Percentiles rank a stretch among this genome's conserved stretches.
Conservation (phyloP, 2,888 invertebrate genomes). For the Neocrepidodera transversa region DNA sequence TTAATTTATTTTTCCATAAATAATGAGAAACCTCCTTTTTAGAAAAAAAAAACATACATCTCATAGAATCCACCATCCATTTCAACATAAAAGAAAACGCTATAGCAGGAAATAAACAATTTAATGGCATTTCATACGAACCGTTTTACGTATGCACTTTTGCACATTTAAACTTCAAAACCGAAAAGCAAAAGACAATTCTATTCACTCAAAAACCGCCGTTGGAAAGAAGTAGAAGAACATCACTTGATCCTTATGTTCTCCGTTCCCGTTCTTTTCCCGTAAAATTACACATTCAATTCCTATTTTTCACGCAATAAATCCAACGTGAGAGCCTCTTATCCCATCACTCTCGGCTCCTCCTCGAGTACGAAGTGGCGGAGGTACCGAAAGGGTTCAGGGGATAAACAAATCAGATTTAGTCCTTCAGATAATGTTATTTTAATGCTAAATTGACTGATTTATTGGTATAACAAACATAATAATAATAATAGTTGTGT, state of each 20-base stretch:
- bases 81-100: slow-evolving; percentile 12
- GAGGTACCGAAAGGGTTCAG: too few relatives aligned
- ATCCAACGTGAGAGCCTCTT: slow-evolving; percentile 28
- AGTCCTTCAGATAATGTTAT: too few relatives aligned
- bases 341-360: slow-evolving; percentile 22
- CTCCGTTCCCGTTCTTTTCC: slow-evolving; percentile 18
- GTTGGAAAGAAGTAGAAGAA: slow-evolving; percentile 13
- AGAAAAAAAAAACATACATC: neutral
- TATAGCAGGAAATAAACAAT: slow-evolving; percentile 20
- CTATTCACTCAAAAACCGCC: slow-evolving; percentile 16
- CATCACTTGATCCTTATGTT: slow-evolving; percentile 25
- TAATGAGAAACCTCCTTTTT: too few relatives aligned
- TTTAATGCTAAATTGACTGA: too few relatives aligned
- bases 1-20: too few relatives aligned
- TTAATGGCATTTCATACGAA: slow-evolving; percentile 22
- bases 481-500: too few relatives aligned
- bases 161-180: slow-evolving; percentile 27
- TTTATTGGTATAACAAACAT: too few relatives aligned
- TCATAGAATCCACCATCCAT: neutral
- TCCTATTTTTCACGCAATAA: slow-evolving; percentile 33
- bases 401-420: too few relatives aligned
- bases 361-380: neutral
- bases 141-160: slow-evolving; percentile 18
- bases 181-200: slow-evolving; percentile 23
- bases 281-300: slow-evolving; percentile 28